Base-by-base conservation (phyloP, 2,888 invertebrate species). In the Phaedon cochleariae region DNA sequence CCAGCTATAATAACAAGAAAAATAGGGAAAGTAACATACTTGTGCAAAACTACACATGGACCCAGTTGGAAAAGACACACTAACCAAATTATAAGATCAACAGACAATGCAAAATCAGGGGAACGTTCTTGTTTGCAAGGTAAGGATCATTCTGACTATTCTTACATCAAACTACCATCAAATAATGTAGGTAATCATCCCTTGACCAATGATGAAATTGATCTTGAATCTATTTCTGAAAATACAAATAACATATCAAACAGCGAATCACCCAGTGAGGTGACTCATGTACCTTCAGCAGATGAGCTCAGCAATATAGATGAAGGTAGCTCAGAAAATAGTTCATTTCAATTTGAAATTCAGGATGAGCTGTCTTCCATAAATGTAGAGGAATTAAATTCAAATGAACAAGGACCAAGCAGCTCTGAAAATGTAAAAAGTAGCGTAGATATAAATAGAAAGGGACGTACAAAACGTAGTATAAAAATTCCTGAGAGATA, bases 81-180 rank as follows among this genome's bases (percentile, higher is more conserved):
- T n/a, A 26, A 6, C 26, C 31, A 52, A 15, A 52, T 52, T 7
- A 52, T 22, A 18, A 18, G 17, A 46, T 20, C 18, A 46, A 46
- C 9, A 18, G 46, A 49, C 21, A 21, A 18, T 3, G 1, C 12
- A n/a, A 21, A 49, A 21, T 49, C 49, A 49, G 49, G 49, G 49
- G 49, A 49, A 49, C 49, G 9, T 49, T 49, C 49, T 10, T 49
- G 49, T 49, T 49, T 49, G 49, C 49, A 49, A 21, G 21, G 49
- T 49, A 49, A 5, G 21, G 49, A 49, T 49, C 21, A 51, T 4
- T 22, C 51, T 21, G 51, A 51, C 7, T 51, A 51, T 22, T 20
- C 20, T 0, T 22, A 51, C 15, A 51, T 51, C 6, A 20, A 51
- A 51, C 15, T 21, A 26, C n/a, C 22, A 6, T 26, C 51, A 26